Evolutionary conservation across 1,140 invertebrate species (phyloP), one percentile per base, ranked within the genome.

Genomic region (Charaxes varanes): DNA sequence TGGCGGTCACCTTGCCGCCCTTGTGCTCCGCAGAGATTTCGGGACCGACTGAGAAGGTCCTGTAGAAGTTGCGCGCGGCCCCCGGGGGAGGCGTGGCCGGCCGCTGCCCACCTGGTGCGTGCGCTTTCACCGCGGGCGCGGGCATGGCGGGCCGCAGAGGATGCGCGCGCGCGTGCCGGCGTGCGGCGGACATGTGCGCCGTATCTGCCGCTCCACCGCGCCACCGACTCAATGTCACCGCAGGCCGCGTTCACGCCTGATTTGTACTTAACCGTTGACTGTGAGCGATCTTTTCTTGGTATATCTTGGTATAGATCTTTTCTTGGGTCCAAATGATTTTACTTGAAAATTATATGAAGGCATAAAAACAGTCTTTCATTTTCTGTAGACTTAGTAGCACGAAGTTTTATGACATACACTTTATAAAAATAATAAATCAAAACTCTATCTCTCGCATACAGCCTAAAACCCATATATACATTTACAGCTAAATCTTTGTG

Each of bases 41-140:
- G 38, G 69, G 50, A 40, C 53, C 67, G 37, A 80, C 67, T 71
- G 77, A 81, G 57, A 84, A 81, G 28, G 79, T 84, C 69, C 78
- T 85, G 68, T 85, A 85, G 62, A 85, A 84, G 51, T 79, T 85
- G 72, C 84, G 84, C 51, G 78, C 68, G 13, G 81, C 72, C 60
- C 69, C 62, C 33, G 62, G 37, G 49, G 74, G 53, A 58, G 61
- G 34, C 47, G 66, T 21, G 23, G 64, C 37, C 35, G 55, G 50
- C 35, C 71, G 70, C 41, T 83, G 76, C 49, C 68, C 72, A 64
- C 79, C 79, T 62, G 80, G 80, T 80, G 80, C 72, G 50, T 79
- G 79, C 53, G 82, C 80, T 82, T 79, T 84, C 74, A 81, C 78
- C 79, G 78, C 77, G 72, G 83, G 83, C 81, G 73, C 73, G 71